Conservation (phyloP, 2,888 invertebrate species). For the Xanthia togata region DNA sequence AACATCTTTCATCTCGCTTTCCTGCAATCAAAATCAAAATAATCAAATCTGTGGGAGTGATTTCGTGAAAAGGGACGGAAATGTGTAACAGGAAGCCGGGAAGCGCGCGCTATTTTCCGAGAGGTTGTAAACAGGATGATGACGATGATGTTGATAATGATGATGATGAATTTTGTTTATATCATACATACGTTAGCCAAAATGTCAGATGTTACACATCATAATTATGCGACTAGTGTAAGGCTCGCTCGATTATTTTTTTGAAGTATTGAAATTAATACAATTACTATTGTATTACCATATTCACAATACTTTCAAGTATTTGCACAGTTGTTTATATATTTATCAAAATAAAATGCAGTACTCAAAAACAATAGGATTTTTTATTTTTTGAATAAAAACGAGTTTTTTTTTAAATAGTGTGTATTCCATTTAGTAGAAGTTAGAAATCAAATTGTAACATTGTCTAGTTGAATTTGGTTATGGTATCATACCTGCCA, state of each 20-base stretch:
- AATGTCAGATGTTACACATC: too few relatives aligned
- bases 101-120: too few relatives aligned
- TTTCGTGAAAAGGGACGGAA: too few relatives aligned
- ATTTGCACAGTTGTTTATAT: constrained; percentile 28
- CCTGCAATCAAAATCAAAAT: too few relatives aligned
- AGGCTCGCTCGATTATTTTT: constrained; percentile 24
- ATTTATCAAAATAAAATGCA: background rate
- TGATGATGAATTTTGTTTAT: too few relatives aligned
- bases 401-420: constrained; percentile 2
- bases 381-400: constrained; percentile 27
- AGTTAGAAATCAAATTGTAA: constrained; percentile 28
- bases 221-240: too few relatives aligned
- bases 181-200: too few relatives aligned
- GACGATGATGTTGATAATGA: too few relatives aligned
- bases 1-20: too few relatives aligned
- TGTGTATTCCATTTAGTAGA: constrained; percentile 47
- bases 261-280: constrained; percentile 33
- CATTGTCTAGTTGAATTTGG: constrained; percentile 28
- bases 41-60: too few relatives aligned
- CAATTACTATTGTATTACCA: constrained; percentile 36
- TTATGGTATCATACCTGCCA: constrained; percentile 18
- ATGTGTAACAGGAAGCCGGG: too few relatives aligned
- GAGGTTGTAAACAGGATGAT: too few relatives aligned
- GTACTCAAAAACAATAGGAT: background rate
- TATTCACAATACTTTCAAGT: constrained; percentile 49